phyloP scores from a whole-genome alignment of 2,888 invertebrate genomes.

The Drosophila birchii region DNA sequence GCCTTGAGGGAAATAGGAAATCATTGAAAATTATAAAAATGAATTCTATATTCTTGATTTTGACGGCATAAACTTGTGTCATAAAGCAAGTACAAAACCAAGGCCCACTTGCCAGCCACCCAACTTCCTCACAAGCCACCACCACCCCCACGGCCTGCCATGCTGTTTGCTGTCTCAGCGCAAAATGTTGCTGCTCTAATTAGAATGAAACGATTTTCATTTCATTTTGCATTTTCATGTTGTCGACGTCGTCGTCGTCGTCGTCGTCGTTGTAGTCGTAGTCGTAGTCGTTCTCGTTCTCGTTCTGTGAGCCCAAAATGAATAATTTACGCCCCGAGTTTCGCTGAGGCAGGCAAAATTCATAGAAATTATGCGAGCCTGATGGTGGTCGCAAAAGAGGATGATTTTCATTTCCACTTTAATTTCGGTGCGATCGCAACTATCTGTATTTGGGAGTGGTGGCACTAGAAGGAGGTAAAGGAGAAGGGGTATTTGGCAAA shows the following conservation, averaged over 20 bases:
- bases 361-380: conserved; percentile 66
- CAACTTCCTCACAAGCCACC: conserved; percentile 1
- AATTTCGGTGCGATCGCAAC: conserved; percentile 69
- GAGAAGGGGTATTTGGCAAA: conserved; percentile 12
- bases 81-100: conserved; percentile 14
- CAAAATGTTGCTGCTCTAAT: conserved; percentile 78
- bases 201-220: conserved; percentile 79
- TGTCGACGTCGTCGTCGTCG: conserved; percentile 47
- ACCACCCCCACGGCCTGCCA: background rate
- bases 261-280: background rate
- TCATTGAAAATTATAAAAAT: background rate
- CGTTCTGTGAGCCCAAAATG: conserved; percentile 66
- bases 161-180: conserved; percentile 75
- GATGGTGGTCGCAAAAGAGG: conserved; percentile 27
- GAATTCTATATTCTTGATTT: background rate
- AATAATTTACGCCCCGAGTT: conserved; percentile 68
- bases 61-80: background rate
- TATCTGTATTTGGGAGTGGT: conserved; percentile 37
- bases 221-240: conserved; percentile 75
- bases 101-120: conserved; percentile 18
- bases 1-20: background rate
- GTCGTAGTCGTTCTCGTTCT: conserved; percentile 18
- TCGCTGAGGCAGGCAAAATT: conserved; percentile 75
- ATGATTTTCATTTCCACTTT: conserved; percentile 59
- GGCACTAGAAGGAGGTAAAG: background rate